Conservation (phyloP, 2,797 vertebrate species). For the Otus scops region DNA sequence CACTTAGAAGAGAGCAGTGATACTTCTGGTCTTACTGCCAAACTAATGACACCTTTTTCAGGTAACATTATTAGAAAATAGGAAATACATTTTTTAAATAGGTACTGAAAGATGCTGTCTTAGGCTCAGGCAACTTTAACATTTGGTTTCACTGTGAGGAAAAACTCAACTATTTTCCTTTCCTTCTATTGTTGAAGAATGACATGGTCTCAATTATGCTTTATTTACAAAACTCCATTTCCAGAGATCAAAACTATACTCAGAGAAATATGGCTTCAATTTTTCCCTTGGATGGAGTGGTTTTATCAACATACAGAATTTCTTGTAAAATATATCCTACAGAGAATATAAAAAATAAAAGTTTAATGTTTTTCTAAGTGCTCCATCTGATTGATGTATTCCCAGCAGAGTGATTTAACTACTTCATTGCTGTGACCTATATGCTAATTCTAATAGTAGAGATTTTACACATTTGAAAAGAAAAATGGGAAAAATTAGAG, state of each 20-base stretch:
- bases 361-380: neutral
- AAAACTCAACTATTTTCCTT: neutral
- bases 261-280: constrained; percentile 29
- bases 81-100: neutral
- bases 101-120: neutral
- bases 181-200: neutral
- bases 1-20: neutral
- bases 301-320: neutral
- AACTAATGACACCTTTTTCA: neutral
- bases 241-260: neutral
- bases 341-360: neutral
- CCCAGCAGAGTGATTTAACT: neutral
- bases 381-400: neutral
- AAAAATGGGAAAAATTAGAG: neutral
- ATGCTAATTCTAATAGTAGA: neutral
- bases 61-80: neutral
- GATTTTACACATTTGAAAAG: neutral
- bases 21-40: neutral
- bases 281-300: neutral
- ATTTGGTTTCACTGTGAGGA: neutral
- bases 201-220: neutral
- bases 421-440: neutral
- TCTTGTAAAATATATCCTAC: neutral
- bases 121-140: neutral
- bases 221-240: constrained; percentile 20